Conservation (phyloP, 2,888 invertebrate species). For the Ormyrus pomaceus region DNA sequence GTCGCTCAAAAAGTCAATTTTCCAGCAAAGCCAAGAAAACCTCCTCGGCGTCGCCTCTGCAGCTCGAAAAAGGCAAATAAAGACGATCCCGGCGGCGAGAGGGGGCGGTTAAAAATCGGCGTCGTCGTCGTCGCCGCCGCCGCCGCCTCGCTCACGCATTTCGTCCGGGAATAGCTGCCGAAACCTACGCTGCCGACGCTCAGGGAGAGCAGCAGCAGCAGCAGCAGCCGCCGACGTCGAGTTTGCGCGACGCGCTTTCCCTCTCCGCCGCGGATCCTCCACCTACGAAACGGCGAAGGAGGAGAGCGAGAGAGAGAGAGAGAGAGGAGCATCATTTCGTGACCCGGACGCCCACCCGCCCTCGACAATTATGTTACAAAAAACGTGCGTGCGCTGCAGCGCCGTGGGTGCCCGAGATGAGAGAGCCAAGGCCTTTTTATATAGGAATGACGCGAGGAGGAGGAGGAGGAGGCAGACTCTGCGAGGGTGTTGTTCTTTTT, state of each 20-base stretch:
- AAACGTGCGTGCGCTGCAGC: neutral
- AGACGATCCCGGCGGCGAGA: neutral
- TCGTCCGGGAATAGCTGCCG: neutral
- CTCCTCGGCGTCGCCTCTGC: neutral
- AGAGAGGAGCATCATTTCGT: constrained; percentile 30
- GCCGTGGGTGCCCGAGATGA: neutral
- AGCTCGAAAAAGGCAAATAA: too few relatives aligned
- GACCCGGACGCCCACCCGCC: constrained; percentile 23
- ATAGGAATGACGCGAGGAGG: too few relatives aligned
- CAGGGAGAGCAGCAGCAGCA: too few relatives aligned
- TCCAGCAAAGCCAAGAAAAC: too few relatives aligned
- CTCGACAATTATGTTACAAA: constrained; percentile 37
- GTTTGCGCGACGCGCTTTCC: neutral
- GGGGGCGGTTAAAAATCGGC: neutral
- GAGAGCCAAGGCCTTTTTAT: constrained; percentile 12
- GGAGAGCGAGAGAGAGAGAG: constrained; percentile 5
- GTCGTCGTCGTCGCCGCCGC: constrained; percentile 2
- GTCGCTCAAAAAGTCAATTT: too few relatives aligned
- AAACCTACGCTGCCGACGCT: neutral
- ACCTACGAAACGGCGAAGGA: neutral
- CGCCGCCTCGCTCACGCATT: neutral
- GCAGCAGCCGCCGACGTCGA: too few relatives aligned
- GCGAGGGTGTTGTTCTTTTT: too few relatives aligned
- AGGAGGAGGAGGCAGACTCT: too few relatives aligned
- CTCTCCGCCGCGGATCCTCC: neutral